Percentiles rank a stretch among this genome's conserved stretches.
These are phyloP conservation scores for Xiphophorus maculatus DNA, from an alignment of 2,113 vertebrate genomes.

Conservation along the genomic window DNA sequence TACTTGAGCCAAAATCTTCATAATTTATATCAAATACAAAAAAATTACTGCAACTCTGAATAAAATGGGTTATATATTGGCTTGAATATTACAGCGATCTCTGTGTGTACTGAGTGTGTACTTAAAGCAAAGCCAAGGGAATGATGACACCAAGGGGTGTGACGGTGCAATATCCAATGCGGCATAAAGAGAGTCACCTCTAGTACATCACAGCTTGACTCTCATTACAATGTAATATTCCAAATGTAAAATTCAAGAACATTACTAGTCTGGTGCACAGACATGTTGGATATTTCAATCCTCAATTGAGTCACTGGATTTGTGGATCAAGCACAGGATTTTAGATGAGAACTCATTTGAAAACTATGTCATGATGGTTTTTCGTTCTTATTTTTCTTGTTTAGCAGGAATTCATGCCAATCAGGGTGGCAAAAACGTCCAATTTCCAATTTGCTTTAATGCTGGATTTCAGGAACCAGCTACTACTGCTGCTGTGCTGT, in stretches of 20 bases:
- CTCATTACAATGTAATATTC: conserved; percentile 12
- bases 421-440: conserved; percentile 30
- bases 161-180: conserved; percentile 59
- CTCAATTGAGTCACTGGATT: conserved; percentile 40
- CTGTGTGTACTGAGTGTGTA: conserved; percentile 29
- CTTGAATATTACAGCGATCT: conserved; percentile 36
- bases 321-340: conserved; percentile 45
- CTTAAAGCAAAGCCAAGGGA: conserved; percentile 59
- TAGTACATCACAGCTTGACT: conserved; percentile 30
- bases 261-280: conserved; percentile 36
- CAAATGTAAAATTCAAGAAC: conserved; percentile 47
- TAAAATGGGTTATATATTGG: conserved; percentile 31
- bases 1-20: conserved; percentile 1
- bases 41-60: conserved; percentile 18
- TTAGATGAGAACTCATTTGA: conserved; percentile 54
- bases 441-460: conserved; percentile 54
- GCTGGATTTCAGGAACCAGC: conserved; percentile 59
- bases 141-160: conserved; percentile 71
- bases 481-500: conserved; percentile 41
- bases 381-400: conserved; percentile 25
- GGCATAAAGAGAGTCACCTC: conserved; percentile 56
- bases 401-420: conserved; percentile 27
- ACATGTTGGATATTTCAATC: conserved; percentile 40
- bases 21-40: background rate
- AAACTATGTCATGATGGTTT: conserved; percentile 54